Percentiles rank a stretch among this genome's conserved stretches.
Conservation (phyloP, 1,140 invertebrate genomes). For the Spodoptera litura region DNA sequence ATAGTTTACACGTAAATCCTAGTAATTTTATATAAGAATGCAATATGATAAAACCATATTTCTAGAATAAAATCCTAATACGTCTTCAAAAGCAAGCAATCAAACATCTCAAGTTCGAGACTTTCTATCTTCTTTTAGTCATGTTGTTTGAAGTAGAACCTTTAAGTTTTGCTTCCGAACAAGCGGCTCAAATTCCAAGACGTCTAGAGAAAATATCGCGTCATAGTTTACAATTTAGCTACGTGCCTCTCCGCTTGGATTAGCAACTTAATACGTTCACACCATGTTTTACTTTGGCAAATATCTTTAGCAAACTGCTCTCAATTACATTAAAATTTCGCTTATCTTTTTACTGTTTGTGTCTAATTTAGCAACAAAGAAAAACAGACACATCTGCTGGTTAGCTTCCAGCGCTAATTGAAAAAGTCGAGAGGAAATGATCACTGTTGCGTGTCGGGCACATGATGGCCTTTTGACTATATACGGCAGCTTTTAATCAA, state of each 20-base stretch:
- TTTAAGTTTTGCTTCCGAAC: conserved; percentile 13
- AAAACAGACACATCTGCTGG: conserved; percentile 11
- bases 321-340: not conserved
- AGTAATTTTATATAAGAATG: no score
- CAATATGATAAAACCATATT: not conserved
- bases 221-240: conserved; percentile 33
- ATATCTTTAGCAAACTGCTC: conserved; percentile 6
- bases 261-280: conserved; percentile 6
- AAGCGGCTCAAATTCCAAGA: conserved; percentile 37
- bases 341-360: conserved; percentile 8
- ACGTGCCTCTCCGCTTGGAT: conserved; percentile 6
- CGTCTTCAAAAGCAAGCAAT: not conserved
- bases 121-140: not conserved
- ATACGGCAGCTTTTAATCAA: conserved; percentile 7
- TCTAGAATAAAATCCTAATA: not conserved
- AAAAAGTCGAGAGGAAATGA: conserved; percentile 20
- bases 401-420: conserved; percentile 21
- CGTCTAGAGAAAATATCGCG: conserved; percentile 7
- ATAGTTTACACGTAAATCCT: no score
- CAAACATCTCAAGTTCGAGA: not conserved
- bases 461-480: conserved; percentile 20
- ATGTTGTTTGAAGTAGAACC: not conserved
- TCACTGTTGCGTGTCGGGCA: not conserved
- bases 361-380: conserved; percentile 18
- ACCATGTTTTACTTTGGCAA: conserved; percentile 33